phyloP scores from a whole-genome alignment of 2,113 vertebrate genomes.

The Conger conger region DNA sequence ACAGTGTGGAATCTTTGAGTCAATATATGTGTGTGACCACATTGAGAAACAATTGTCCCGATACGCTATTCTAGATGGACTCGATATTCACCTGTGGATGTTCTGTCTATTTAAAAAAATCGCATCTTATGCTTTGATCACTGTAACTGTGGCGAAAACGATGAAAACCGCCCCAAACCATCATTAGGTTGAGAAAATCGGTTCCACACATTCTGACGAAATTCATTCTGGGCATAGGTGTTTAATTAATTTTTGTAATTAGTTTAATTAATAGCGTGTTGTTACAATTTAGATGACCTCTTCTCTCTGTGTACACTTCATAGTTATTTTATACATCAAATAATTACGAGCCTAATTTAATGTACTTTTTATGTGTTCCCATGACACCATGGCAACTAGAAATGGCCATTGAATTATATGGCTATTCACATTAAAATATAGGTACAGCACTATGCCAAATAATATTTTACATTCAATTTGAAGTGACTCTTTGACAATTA shows the following conservation, averaged over 20 bases:
- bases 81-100: slow-evolving; percentile 4
- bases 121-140: background rate
- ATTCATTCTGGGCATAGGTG: background rate
- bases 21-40: background rate
- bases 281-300: background rate
- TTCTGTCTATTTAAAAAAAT: background rate
- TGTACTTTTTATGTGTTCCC: background rate
- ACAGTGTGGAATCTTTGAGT: no score
- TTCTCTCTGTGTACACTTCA: background rate
- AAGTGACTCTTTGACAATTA: no score
- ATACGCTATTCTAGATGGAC: background rate
- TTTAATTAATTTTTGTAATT: background rate
- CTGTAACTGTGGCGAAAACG: slow-evolving; percentile 35
- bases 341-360: background rate
- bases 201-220: slow-evolving; percentile 75
- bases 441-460: no score
- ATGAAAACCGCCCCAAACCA: slow-evolving; percentile 87
- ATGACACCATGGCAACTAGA: background rate
- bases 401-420: no score
- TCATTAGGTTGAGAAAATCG: slow-evolving; percentile 95
- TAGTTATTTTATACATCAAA: background rate
- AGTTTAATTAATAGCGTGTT: background rate
- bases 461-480: no score
- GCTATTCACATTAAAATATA: no score
- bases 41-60: background rate